phyloP scores from a whole-genome alignment of 2,113 vertebrate genomes.

The Phoxinus phoxinus region DNA sequence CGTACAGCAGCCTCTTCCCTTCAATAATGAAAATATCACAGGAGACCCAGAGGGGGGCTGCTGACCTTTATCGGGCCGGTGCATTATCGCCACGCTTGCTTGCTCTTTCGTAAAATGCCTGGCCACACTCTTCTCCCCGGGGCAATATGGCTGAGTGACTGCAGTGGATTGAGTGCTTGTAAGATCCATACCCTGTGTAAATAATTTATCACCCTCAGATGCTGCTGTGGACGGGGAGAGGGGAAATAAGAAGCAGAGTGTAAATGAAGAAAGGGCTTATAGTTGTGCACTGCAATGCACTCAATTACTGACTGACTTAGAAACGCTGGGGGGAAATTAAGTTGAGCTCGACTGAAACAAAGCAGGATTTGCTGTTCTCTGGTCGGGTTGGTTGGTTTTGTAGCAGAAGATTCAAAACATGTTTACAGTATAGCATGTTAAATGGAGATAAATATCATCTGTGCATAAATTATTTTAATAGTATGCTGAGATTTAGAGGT shows the following conservation, averaged over 20 bases:
- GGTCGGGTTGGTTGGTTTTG: not conserved
- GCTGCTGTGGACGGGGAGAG: constrained; percentile 44
- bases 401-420: not conserved
- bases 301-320: constrained; percentile 51
- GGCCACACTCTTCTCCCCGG: constrained; percentile 66
- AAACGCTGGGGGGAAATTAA: constrained; percentile 8
- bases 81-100: constrained; percentile 73
- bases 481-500: not conserved
- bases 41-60: constrained; percentile 70
- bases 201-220: constrained; percentile 70
- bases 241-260: constrained; percentile 46
- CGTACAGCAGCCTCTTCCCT: constrained; percentile 56
- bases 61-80: constrained; percentile 75
- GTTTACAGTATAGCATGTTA: not conserved
- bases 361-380: constrained; percentile 5
- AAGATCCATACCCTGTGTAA: constrained; percentile 71
- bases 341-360: constrained; percentile 40
- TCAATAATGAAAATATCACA: constrained; percentile 79
- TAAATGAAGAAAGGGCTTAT: constrained; percentile 45
- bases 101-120: constrained; percentile 73
- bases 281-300: constrained; percentile 52
- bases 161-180: constrained; percentile 66
- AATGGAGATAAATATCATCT: not conserved
- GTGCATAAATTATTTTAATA: not conserved
- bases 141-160: constrained; percentile 67